Percentiles rank a stretch among this genome's conserved stretches.
Evolutionary conservation across 2,888 invertebrate species (phyloP).

Genomic region (Andrena dorsata): DNA sequence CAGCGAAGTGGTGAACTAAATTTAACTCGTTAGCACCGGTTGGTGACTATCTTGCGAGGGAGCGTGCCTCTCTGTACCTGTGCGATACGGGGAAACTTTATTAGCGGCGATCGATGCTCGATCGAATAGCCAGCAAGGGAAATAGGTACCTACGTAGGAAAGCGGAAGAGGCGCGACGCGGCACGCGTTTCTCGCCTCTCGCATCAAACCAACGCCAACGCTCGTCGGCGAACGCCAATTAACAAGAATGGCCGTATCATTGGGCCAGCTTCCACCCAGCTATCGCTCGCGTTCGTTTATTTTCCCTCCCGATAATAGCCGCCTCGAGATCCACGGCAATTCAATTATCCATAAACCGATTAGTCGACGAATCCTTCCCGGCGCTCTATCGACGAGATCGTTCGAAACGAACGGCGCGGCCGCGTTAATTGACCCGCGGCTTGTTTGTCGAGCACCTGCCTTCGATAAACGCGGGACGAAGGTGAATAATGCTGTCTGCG

Average conservation of each 20-base stretch:
- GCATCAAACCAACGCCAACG: no score
- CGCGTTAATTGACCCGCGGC: conserved; percentile 8
- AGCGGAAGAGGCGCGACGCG: not conserved
- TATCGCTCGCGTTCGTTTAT: conserved; percentile 8
- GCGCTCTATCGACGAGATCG: conserved; percentile 1
- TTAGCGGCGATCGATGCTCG: conserved; percentile 29
- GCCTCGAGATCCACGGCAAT: conserved; percentile 15
- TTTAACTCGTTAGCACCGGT: conserved; percentile 68
- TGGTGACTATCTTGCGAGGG: conserved; percentile 52
- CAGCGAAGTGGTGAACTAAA: conserved; percentile 64
- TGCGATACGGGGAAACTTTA: conserved; percentile 26
- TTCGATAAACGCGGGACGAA: not conserved
- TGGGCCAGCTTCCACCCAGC: not conserved
- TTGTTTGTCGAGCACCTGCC: not conserved
- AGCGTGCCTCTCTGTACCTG: conserved; percentile 40
- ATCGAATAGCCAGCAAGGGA: not conserved
- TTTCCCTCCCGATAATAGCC: not conserved
- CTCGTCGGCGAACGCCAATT: not conserved
- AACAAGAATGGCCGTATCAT: not conserved
- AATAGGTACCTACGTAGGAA: not conserved
- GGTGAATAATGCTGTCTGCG: not conserved
- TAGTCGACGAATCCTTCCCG: not conserved
- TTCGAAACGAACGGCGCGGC: not conserved
- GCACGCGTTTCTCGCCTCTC: not conserved
- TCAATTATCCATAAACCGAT: conserved; percentile 28